These are phyloP conservation scores for Lineus longissimus DNA, from an alignment of 1,140 invertebrate genomes.

Conservation along the genomic window DNA sequence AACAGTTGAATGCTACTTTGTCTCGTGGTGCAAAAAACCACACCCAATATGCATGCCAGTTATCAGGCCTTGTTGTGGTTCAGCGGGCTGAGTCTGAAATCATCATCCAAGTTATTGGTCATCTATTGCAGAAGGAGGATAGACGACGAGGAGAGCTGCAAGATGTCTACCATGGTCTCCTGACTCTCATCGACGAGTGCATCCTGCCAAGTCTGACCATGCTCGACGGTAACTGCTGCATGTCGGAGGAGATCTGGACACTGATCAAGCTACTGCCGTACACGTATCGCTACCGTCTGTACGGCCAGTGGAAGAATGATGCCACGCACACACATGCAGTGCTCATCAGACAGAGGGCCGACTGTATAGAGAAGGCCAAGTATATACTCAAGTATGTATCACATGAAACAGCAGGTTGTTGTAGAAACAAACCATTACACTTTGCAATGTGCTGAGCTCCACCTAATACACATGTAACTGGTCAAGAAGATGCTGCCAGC, in stretches of 20 bases:
- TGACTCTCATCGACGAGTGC: constrained; percentile 80
- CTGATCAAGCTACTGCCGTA: constrained; percentile 90
- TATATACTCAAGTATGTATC: constrained; percentile 82
- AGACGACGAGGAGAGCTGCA: constrained; percentile 32
- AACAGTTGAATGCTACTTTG: too few species aligned
- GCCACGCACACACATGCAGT: constrained; percentile 76
- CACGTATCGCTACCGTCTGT: constrained; percentile 83
- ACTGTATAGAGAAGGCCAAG: constrained; percentile 86
- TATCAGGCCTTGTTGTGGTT: too few species aligned
- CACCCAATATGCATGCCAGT: neutral
- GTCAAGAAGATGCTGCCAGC: neutral
- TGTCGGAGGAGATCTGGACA: constrained; percentile 93
- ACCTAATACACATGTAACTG: too few species aligned
- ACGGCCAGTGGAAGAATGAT: constrained; percentile 91
- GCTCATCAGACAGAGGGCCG: constrained; percentile 75
- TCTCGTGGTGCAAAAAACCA: too few species aligned
- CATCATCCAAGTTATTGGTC: neutral
- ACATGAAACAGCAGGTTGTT: too few species aligned
- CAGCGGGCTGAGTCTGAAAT: too few species aligned
- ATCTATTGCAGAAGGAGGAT: constrained; percentile 26
- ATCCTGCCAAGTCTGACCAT: constrained; percentile 86
- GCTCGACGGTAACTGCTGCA: constrained; percentile 89
- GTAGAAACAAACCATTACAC: too few species aligned
- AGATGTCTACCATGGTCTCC: constrained; percentile 61
- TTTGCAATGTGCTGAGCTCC: too few species aligned